Evolutionary conservation across 1,140 invertebrate species (phyloP).

Genomic region (Drosophila oshimai): DNA sequence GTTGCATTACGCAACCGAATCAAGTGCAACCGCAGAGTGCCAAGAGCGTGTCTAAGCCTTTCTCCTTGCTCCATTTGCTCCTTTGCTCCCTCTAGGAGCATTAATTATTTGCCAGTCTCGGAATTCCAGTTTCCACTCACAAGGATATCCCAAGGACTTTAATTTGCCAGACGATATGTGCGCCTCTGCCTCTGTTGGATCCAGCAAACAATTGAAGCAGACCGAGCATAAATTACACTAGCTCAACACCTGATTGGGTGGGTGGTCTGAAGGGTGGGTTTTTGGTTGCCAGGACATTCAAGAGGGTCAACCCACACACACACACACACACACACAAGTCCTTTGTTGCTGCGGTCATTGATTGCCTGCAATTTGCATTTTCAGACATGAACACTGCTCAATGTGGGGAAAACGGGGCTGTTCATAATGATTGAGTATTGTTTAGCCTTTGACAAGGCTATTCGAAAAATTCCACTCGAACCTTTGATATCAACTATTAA

Average conservation of each 20-base stretch:
- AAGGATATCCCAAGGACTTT: constrained; percentile 31
- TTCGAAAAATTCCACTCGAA: background rate
- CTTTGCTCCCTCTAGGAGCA: constrained; percentile 12
- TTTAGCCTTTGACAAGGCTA: constrained; percentile 23
- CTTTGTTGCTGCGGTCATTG: constrained; percentile 52
- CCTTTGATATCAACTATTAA: no score
- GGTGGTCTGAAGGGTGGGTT: background rate
- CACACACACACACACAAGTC: constrained; percentile 1
- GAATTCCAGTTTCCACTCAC: constrained; percentile 28
- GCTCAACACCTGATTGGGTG: constrained; percentile 54
- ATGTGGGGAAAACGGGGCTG: constrained; percentile 4
- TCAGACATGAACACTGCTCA: constrained; percentile 37
- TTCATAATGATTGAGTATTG: constrained; percentile 45
- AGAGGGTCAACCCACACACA: constrained; percentile 16
- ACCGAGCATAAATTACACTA: constrained; percentile 52
- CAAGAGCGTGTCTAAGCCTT: constrained; percentile 20
- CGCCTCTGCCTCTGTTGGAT: background rate
- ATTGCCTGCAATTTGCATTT: constrained; percentile 63
- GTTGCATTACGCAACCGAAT: constrained; percentile 46
- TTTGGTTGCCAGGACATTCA: constrained; percentile 32
- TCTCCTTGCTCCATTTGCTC: background rate
- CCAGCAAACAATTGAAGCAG: constrained; percentile 44
- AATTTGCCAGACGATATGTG: constrained; percentile 33
- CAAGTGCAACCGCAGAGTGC: constrained; percentile 50
- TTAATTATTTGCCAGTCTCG: constrained; percentile 39